These are phyloP conservation scores for Chaetops frenatus DNA, from an alignment of 2,113 vertebrate species.

Conservation along the genomic window DNA sequence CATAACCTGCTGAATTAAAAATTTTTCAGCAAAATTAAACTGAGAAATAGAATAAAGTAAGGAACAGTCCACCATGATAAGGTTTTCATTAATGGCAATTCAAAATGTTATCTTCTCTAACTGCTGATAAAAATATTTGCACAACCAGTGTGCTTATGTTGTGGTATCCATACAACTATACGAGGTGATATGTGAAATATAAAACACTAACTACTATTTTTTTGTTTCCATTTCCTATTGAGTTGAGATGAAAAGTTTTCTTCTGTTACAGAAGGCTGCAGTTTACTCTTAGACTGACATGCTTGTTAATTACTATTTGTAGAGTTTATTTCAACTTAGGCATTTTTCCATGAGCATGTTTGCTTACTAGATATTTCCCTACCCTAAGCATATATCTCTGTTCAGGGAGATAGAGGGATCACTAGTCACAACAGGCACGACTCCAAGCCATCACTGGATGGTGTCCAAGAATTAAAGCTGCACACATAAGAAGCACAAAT, in stretches of 20 bases:
- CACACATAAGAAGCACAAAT: not conserved
- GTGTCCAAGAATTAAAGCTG: slow-evolving; percentile 4
- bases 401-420: not conserved
- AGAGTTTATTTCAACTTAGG: not conserved
- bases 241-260: not conserved
- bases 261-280: not conserved
- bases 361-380: not conserved
- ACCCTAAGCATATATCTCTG: not conserved
- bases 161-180: not conserved
- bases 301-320: not conserved
- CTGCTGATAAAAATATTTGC: not conserved
- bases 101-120: not conserved
- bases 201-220: not conserved
- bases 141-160: not conserved
- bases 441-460: not conserved
- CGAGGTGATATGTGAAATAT: not conserved
- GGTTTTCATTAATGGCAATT: not conserved
- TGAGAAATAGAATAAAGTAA: not conserved
- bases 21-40: not conserved
- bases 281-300: not conserved
- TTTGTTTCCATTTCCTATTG: not conserved
- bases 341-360: not conserved
- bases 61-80: not conserved
- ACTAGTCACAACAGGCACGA: slow-evolving; percentile 19
- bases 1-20: not conserved